A percentile compares a stretch with the other conserved stretches of the same genome.
Evolutionary conservation across 2,797 vertebrate species (phyloP).

Genomic region (Eidolon dupreanum): DNA sequence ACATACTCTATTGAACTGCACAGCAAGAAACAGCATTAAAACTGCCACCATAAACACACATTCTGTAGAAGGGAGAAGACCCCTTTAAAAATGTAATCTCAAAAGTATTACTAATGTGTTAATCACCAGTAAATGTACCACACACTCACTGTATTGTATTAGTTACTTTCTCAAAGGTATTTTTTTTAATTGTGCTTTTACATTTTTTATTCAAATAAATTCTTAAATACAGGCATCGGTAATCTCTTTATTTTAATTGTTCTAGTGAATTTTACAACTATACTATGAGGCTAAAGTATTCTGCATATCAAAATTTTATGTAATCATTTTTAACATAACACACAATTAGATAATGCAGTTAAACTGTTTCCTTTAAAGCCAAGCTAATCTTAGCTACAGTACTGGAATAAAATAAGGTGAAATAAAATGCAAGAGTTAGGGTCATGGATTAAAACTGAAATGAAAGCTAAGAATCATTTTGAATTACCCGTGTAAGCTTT

Average conservation of each 20-base stretch:
- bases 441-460: background rate
- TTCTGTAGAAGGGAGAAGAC: slow-evolving; percentile 67
- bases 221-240: slow-evolving; percentile 54
- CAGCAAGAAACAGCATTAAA: slow-evolving; percentile 83
- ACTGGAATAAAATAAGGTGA: slow-evolving; percentile 7
- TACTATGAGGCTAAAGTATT: slow-evolving; percentile 12
- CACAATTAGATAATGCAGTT: background rate
- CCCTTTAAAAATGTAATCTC: slow-evolving; percentile 77
- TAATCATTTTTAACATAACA: background rate
- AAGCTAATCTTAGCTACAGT: background rate
- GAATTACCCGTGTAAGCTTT: background rate
- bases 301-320: background rate
- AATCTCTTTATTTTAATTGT: slow-evolving; percentile 42
- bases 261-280: slow-evolving; percentile 35
- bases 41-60: slow-evolving; percentile 74
- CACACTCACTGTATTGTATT: slow-evolving; percentile 69
- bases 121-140: slow-evolving; percentile 80
- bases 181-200: slow-evolving; percentile 14
- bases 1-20: slow-evolving; percentile 83
- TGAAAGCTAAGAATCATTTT: slow-evolving; percentile 21
- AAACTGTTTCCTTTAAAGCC: background rate
- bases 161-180: slow-evolving; percentile 71
- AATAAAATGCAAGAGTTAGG: background rate
- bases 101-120: slow-evolving; percentile 79
- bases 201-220: slow-evolving; percentile 53